phyloP scores from a whole-genome alignment of 2,888 invertebrate species.

The Phytoseiulus persimilis region DNA sequence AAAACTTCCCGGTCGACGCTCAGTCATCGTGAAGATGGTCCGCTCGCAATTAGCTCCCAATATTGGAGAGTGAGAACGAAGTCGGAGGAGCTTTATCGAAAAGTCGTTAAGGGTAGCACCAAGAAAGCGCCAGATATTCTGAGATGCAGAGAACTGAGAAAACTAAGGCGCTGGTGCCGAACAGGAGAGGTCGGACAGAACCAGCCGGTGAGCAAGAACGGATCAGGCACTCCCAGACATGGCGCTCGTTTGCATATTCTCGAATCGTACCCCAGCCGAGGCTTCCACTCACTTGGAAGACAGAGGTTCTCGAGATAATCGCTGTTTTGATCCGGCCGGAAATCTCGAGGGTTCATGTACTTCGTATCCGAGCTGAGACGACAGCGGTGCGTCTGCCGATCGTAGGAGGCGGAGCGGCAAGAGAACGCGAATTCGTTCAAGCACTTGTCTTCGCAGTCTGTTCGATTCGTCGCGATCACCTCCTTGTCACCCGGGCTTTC shows the following conservation, averaged over 20 bases:
- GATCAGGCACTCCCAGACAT: too few species aligned
- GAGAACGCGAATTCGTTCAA: slow-evolving; percentile 78
- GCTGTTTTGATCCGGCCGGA: slow-evolving; percentile 75
- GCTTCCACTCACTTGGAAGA: slow-evolving; percentile 61
- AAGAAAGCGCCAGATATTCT: too few species aligned
- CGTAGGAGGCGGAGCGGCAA: slow-evolving; percentile 76
- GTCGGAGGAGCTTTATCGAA: too few species aligned
- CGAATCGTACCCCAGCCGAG: background rate
- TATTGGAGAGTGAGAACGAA: background rate
- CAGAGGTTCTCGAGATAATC: slow-evolving; percentile 87
- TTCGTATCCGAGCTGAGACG: slow-evolving; percentile 71
- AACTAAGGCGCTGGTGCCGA: too few species aligned
- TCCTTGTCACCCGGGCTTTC: slow-evolving; percentile 57
- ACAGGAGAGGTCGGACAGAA: too few species aligned
- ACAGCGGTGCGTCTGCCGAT: slow-evolving; percentile 67
- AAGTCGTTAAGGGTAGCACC: too few species aligned
- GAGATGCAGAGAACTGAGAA: too few species aligned
- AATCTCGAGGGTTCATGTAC: slow-evolving; percentile 71
- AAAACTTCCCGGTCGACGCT: background rate
- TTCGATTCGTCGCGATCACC: slow-evolving; percentile 71
- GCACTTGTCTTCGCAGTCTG: slow-evolving; percentile 81
- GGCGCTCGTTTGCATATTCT: too few species aligned
- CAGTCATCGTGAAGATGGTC: background rate
- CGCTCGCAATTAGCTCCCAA: background rate
- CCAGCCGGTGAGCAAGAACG: too few species aligned